Conservation (phyloP, 92 coral and sea anemone species). For the Zoanthus solanderi region DNA sequence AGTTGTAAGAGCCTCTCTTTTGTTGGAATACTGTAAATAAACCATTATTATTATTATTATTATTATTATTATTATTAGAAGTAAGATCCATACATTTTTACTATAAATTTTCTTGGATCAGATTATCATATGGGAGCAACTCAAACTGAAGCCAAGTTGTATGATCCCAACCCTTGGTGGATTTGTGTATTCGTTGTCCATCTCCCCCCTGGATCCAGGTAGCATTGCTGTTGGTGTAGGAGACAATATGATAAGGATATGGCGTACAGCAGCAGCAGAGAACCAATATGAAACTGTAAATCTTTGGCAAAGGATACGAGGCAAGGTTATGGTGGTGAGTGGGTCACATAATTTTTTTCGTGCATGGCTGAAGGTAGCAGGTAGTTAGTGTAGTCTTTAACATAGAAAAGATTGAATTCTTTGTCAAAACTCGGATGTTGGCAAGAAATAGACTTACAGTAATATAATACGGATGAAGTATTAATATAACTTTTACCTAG, state of each 20-base stretch:
- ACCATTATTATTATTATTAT: no score
- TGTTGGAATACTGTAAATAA: no score
- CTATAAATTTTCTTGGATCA: constrained; percentile 18
- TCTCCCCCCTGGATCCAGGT: constrained; percentile 94
- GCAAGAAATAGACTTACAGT: no score
- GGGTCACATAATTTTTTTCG: not conserved
- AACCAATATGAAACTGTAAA: constrained; percentile 76
- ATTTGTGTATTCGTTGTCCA: constrained; percentile 85
- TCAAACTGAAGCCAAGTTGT: constrained; percentile 60
- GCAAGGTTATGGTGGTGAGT: constrained; percentile 96
- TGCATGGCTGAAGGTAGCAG: no score
- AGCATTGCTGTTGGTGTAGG: constrained; percentile 95
- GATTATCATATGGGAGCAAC: constrained; percentile 89
- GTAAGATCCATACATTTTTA: not conserved
- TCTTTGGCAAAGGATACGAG: constrained; percentile 96
- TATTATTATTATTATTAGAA: no score
- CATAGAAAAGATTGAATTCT: no score
- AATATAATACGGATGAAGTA: no score
- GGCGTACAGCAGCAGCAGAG: constrained; percentile 77
- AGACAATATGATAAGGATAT: constrained; percentile 94
- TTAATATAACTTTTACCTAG: no score
- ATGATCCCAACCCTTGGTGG: constrained; percentile 94
- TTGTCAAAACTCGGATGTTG: no score
- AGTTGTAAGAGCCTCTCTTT: no score
- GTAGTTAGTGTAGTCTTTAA: no score